Conservation (phyloP, 2,888 invertebrate genomes). For the Scaptomyza flava region DNA sequence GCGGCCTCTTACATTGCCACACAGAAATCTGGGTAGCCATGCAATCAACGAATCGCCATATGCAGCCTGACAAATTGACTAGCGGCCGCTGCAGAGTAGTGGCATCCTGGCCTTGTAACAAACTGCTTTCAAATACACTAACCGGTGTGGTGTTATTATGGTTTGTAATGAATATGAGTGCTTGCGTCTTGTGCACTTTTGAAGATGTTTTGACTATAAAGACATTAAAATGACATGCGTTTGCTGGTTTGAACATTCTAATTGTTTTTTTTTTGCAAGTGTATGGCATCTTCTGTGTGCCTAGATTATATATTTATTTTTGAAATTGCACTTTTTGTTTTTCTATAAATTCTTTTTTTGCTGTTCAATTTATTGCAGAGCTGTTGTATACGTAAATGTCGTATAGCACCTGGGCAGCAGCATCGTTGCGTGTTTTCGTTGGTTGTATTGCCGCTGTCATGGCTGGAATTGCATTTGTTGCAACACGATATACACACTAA, state of each 20-base stretch:
- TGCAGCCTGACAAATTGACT: constrained; percentile 59
- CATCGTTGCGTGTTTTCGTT: constrained; percentile 50
- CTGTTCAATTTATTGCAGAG: constrained; percentile 34
- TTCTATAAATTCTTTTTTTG: not conserved
- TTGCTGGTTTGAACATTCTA: too few relatives aligned
- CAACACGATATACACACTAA: constrained; percentile 24
- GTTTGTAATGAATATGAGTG: not conserved
- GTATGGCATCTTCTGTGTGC: not conserved
- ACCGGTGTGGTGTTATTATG: not conserved
- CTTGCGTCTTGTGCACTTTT: not conserved
- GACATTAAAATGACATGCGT: too few relatives aligned
- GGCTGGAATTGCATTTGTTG: constrained; percentile 58
- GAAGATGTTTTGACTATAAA: not conserved
- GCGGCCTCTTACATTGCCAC: constrained; percentile 5
- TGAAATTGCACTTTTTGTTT: not conserved
- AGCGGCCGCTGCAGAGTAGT: constrained; percentile 19
- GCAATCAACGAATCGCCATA: constrained; percentile 42
- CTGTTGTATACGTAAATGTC: constrained; percentile 10
- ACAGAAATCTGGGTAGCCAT: constrained; percentile 22
- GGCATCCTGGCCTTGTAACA: constrained; percentile 50
- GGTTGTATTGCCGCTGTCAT: constrained; percentile 44
- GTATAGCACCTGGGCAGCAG: constrained; percentile 36
- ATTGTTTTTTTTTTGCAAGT: not conserved
- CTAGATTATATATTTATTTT: not conserved
- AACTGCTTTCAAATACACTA: not conserved